Evolutionary conservation across 1,140 invertebrate species (phyloP).

Genomic region (Eubasilissa regina): DNA sequence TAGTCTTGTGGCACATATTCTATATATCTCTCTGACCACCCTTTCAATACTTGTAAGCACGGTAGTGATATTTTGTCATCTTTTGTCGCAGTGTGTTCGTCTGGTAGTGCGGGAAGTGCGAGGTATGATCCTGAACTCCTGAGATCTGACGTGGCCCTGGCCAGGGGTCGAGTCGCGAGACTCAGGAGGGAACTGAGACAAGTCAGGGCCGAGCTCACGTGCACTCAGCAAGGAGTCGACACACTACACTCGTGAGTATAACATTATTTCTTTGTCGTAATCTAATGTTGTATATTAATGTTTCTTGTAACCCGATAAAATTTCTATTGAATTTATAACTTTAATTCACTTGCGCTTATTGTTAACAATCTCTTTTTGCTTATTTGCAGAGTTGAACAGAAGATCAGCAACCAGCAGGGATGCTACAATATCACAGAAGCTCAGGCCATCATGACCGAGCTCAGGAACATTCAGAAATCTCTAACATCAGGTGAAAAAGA

Average conservation of each 20-base stretch:
- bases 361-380: neutral
- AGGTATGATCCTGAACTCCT: constrained; percentile 96
- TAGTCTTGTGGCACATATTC: no score
- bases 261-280: neutral
- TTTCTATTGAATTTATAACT: no score
- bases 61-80: no score
- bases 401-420: constrained; percentile 86
- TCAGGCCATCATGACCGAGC: constrained; percentile 93
- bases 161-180: constrained; percentile 89
- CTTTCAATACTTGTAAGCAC: no score
- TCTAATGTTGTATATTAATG: no score
- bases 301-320: no score
- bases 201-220: constrained; percentile 91
- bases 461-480: constrained; percentile 93
- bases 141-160: constrained; percentile 92
- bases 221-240: constrained; percentile 93
- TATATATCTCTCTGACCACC: no score
- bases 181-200: constrained; percentile 93
- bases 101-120: constrained; percentile 89
- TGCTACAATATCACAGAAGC: constrained; percentile 95
- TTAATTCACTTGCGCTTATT: constrained; percentile 10
- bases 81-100: constrained; percentile 86
- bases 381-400: constrained; percentile 88
- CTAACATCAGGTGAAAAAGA: constrained; percentile 93
- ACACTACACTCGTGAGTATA: constrained; percentile 87